Conservation (phyloP, 2,797 vertebrate genomes). For the Paramormyrops hopkinsi region DNA sequence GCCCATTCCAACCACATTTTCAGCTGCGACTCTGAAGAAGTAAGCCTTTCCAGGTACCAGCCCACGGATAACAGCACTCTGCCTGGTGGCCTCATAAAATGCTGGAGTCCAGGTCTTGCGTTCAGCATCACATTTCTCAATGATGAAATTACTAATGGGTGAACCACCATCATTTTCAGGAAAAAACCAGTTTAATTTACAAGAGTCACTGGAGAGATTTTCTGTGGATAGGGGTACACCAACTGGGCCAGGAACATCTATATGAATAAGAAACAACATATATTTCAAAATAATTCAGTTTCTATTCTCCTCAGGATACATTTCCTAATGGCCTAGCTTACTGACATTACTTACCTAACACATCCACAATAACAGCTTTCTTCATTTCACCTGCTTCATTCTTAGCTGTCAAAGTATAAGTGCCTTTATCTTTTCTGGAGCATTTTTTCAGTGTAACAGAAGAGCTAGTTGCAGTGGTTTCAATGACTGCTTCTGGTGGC, state of each 20-base stretch:
- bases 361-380: slow-evolving; percentile 85
- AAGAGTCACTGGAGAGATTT: slow-evolving; percentile 82
- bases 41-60: slow-evolving; percentile 80
- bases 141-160: slow-evolving; percentile 84
- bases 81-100: slow-evolving; percentile 77
- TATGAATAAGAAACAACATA: slow-evolving; percentile 24
- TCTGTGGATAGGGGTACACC: slow-evolving; percentile 78
- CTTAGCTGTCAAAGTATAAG: slow-evolving; percentile 85
- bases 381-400: slow-evolving; percentile 86
- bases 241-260: slow-evolving; percentile 90
- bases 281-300: slow-evolving; percentile 8
- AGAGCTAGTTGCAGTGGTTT: slow-evolving; percentile 89
- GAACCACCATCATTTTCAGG: slow-evolving; percentile 95
- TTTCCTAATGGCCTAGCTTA: neutral
- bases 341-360: slow-evolving; percentile 73
- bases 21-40: slow-evolving; percentile 92
- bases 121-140: slow-evolving; percentile 90
- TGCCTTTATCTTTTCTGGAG: slow-evolving; percentile 77
- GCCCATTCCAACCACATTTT: slow-evolving; percentile 88
- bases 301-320: neutral
- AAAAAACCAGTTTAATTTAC: slow-evolving; percentile 91
- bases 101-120: slow-evolving; percentile 87
- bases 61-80: slow-evolving; percentile 76
- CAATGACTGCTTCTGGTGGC: slow-evolving; percentile 79
- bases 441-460: slow-evolving; percentile 92